A percentile compares a stretch with the other conserved stretches of the same genome.
phyloP scores from a whole-genome alignment of 2,888 invertebrate species.

The Sturmia bella region DNA sequence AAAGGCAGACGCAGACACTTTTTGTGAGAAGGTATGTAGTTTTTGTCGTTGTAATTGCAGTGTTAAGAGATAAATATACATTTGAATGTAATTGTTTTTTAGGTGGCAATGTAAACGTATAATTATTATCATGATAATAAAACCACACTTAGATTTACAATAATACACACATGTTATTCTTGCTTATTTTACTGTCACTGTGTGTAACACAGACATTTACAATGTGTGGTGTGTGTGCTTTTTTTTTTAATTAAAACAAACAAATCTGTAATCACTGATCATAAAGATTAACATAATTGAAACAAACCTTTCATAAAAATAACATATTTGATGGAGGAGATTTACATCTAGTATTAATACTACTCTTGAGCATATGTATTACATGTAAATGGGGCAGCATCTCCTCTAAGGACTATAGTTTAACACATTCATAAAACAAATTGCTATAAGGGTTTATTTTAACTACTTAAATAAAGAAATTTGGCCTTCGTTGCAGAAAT shows the following conservation, averaged over 20 bases:
- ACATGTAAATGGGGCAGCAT: too few species aligned
- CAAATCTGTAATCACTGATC: conserved; percentile 60
- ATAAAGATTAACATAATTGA: conserved; percentile 47
- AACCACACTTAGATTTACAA: not conserved
- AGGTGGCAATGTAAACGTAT: conserved; percentile 58
- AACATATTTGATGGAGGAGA: too few species aligned
- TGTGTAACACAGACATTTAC: not conserved
- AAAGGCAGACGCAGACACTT: not conserved
- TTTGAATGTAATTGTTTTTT: conserved; percentile 55
- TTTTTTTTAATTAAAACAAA: conserved; percentile 43
- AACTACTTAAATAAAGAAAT: too few species aligned
- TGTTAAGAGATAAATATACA: conserved; percentile 21
- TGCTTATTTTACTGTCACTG: not conserved
- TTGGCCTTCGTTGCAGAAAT: too few species aligned
- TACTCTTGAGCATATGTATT: too few species aligned
- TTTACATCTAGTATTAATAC: not conserved
- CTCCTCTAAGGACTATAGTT: too few species aligned
- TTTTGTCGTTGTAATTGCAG: not conserved
- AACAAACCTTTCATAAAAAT: conserved; percentile 29
- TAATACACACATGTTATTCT: conserved; percentile 4
- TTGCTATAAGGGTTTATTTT: too few species aligned
- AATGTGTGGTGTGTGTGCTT: too few species aligned
- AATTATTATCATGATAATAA: conserved; percentile 60
- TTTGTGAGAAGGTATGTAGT: not conserved
- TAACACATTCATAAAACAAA: too few species aligned